Evolutionary conservation across 1,140 invertebrate genomes (phyloP).

Genomic region (Caenorhabditis briggsae): DNA sequence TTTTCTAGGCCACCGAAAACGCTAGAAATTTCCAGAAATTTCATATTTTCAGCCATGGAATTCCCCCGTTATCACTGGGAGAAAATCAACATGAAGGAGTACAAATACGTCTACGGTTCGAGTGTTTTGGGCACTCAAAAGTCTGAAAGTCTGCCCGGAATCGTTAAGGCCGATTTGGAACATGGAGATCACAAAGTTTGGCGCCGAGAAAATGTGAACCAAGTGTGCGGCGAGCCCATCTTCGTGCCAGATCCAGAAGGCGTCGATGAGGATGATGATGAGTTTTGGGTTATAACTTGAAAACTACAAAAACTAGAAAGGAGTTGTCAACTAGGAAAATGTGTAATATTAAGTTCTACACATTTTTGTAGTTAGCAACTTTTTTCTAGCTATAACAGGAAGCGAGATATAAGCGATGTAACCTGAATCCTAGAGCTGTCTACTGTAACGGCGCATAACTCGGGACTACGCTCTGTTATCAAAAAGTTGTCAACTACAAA

Average conservation of each 20-base stretch:
- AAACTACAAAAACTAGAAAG: neutral
- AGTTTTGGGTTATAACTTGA: neutral
- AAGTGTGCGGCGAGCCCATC: slow-evolving; percentile 72
- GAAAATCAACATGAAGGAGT: slow-evolving; percentile 62
- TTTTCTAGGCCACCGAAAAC: no score
- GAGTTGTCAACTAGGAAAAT: neutral
- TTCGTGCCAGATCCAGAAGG: slow-evolving; percentile 73
- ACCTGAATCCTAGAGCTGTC: no score
- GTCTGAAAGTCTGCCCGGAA: slow-evolving; percentile 52
- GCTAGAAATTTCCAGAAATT: neutral
- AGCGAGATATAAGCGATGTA: no score
- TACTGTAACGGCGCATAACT: no score
- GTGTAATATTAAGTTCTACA: neutral
- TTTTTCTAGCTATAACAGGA: no score
- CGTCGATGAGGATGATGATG: slow-evolving; percentile 75
- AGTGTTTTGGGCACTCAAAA: slow-evolving; percentile 49
- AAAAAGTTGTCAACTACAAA: no score
- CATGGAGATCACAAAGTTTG: slow-evolving; percentile 55
- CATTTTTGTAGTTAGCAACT: no score
- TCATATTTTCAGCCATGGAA: slow-evolving; percentile 52
- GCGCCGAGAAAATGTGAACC: slow-evolving; percentile 69
- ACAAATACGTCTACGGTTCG: slow-evolving; percentile 63
- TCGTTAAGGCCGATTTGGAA: slow-evolving; percentile 62
- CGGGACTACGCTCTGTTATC: no score
- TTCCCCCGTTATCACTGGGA: slow-evolving; percentile 67